A percentile compares a stretch with the other conserved stretches of the same genome.
Evolutionary conservation across 1,140 invertebrate species (phyloP).

Genomic region (Spodoptera litura): DNA sequence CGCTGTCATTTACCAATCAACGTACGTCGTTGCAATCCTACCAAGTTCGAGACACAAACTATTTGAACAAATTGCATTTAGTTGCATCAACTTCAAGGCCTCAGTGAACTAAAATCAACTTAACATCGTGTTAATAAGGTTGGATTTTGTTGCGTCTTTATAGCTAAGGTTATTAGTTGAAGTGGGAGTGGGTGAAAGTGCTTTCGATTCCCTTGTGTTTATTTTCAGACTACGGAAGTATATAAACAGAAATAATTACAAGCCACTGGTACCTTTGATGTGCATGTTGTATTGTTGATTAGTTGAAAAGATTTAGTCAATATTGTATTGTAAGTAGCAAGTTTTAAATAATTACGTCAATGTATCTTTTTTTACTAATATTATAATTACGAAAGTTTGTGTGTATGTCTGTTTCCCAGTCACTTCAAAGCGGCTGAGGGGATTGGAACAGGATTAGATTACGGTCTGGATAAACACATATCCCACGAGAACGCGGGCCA

Average conservation of each 20-base stretch:
- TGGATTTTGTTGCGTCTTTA: neutral
- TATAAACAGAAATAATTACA: slow-evolving; percentile 45
- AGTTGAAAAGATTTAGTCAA: neutral
- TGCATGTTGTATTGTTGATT: neutral
- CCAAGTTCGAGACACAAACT: slow-evolving; percentile 18
- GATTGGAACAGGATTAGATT: no score
- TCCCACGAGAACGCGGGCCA: no score
- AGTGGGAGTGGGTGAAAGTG: slow-evolving; percentile 48
- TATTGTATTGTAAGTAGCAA: neutral
- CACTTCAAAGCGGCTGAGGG: no score
- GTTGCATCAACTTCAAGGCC: slow-evolving; percentile 6
- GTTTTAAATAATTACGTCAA: neutral
- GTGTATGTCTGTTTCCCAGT: no score
- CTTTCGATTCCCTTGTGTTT: slow-evolving; percentile 48
- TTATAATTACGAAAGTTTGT: no score
- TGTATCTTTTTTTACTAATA: no score
- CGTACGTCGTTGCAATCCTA: neutral
- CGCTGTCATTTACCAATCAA: slow-evolving; percentile 30
- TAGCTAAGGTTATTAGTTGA: slow-evolving; percentile 41
- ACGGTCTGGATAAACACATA: no score
- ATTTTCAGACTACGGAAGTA: slow-evolving; percentile 51
- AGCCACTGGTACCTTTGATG: slow-evolving; percentile 32
- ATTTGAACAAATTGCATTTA: slow-evolving; percentile 18
- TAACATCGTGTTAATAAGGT: slow-evolving; percentile 1
- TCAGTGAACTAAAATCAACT: slow-evolving; percentile 8